Conservation (phyloP, 2,888 invertebrate species). For the Alentia gelatinosa region DNA sequence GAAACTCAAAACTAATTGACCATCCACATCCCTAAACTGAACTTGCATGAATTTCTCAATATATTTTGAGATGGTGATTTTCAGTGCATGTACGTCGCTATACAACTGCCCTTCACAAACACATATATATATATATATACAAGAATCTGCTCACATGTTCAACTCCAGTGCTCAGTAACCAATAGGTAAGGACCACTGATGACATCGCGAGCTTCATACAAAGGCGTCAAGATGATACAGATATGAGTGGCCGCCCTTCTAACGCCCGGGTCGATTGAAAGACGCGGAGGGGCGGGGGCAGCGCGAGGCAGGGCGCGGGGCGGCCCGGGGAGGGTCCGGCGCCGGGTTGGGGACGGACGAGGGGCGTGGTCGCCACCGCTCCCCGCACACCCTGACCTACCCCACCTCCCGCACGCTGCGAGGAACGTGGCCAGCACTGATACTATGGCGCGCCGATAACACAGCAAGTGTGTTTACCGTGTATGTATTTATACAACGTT, state of each 20-base stretch:
- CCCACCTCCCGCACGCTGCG: neutral
- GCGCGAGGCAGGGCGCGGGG: neutral
- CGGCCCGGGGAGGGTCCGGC: neutral
- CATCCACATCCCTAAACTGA: too few relatives aligned
- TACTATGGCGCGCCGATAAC: neutral
- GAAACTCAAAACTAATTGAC: too few relatives aligned
- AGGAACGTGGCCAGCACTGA: neutral
- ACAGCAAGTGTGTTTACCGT: neutral
- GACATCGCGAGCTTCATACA: too few relatives aligned
- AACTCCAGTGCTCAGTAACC: too few relatives aligned
- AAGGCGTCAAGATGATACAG: too few relatives aligned
- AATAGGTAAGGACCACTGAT: too few relatives aligned
- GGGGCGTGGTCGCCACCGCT: neutral
- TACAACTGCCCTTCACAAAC: too few relatives aligned
- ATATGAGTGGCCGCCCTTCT: neutral
- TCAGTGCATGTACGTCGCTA: too few relatives aligned
- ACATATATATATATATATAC: too few relatives aligned
- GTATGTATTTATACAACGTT: neutral
- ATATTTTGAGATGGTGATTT: too few relatives aligned
- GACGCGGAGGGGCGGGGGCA: neutral
- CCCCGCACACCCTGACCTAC: neutral
- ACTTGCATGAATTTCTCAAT: too few relatives aligned
- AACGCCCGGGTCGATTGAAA: neutral
- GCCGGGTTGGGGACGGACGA: neutral
- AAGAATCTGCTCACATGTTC: too few relatives aligned